Base-by-base conservation (phyloP, 1,140 invertebrate genomes). In the Orchesella cincta region DNA sequence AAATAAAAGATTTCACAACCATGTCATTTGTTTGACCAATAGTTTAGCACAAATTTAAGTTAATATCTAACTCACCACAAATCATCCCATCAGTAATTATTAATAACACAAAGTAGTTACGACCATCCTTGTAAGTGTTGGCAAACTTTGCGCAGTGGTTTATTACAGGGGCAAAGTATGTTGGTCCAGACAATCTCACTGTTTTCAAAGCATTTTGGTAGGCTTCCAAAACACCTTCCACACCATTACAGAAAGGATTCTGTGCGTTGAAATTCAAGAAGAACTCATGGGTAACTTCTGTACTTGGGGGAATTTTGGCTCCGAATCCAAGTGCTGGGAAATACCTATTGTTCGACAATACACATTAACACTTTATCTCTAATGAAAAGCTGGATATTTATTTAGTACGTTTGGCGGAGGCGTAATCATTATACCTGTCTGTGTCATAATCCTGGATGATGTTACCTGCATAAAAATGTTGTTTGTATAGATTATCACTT, bases 401-500 rank as follows among this genome's bases (percentile, higher is more conserved):
- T n/a, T n/a, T n/a, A n/a, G n/a, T n/a, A n/a, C n/a, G n/a, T n/a
- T 12, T 46, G 39, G 20, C 20, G 39, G 39, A 46, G 20, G 20
- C 20, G 54, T 62, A 62, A 62, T 62, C 23, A 16, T 8, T 29
- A 31, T 31, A 67, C 62, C 31, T 29, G 78, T 87, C 86, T 28
- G 81, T 67, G 78, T 85, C 84, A 82, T 90, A 90, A 82, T 90
- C 88, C 81, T 89, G 87, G 74, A 90, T 88, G 74, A 90, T 90
- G 51, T 87, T 20, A 5, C 67, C 67, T 71, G 23, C 8, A 64
- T 12, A 26, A 12, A 64, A 26, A 64, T n/a, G 12, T 51, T 51
- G n/a, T 23, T 64, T 8, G 57, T 5, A 23, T 12, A 23, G 28
- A 64, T 8, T n/a, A 29, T 8, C 5, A 12, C 8, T 64, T 5